Conservation (phyloP, 2,113 vertebrate genomes). For the Australoheros scitulus region DNA sequence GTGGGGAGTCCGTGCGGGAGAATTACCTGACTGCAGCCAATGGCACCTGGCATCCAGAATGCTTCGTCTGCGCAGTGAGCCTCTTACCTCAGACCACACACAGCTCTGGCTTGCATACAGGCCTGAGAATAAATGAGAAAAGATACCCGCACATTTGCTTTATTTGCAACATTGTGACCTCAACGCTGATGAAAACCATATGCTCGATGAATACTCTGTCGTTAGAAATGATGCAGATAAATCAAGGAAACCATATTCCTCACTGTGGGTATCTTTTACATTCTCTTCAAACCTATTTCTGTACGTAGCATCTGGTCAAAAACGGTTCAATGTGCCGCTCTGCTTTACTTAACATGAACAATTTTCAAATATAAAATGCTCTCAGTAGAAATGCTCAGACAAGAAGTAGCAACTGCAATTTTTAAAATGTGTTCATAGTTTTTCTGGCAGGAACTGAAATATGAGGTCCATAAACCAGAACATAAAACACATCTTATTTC, state of each 20-base stretch:
- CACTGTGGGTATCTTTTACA: conserved; percentile 52
- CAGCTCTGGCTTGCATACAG: conserved; percentile 25
- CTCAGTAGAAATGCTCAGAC: not conserved
- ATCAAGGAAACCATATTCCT: conserved; percentile 57
- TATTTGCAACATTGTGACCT: conserved; percentile 63
- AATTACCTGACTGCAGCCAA: conserved; percentile 89
- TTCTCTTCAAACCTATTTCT: conserved; percentile 37
- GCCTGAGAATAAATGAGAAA: conserved; percentile 46
- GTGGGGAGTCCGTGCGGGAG: conserved; percentile 81
- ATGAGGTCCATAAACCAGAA: not conserved
- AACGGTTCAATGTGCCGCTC: conserved; percentile 40
- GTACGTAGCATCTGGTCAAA: conserved; percentile 52
- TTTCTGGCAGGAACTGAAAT: not conserved
- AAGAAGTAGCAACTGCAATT: not conserved
- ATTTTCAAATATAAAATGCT: conserved; percentile 14
- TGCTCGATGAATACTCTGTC: conserved; percentile 58
- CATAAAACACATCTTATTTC: not conserved
- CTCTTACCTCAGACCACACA: conserved; percentile 54
- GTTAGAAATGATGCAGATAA: conserved; percentile 66
- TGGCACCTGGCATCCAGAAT: conserved; percentile 89
- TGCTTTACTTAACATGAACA: conserved; percentile 15
- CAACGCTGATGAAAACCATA: conserved; percentile 66
- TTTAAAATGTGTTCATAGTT: not conserved
- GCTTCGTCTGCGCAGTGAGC: conserved; percentile 92
- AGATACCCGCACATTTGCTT: conserved; percentile 64